A percentile compares a stretch with the other conserved stretches of the same genome.
Conservation (phyloP, 2,113 vertebrate genomes). For the Falco punctatus region DNA sequence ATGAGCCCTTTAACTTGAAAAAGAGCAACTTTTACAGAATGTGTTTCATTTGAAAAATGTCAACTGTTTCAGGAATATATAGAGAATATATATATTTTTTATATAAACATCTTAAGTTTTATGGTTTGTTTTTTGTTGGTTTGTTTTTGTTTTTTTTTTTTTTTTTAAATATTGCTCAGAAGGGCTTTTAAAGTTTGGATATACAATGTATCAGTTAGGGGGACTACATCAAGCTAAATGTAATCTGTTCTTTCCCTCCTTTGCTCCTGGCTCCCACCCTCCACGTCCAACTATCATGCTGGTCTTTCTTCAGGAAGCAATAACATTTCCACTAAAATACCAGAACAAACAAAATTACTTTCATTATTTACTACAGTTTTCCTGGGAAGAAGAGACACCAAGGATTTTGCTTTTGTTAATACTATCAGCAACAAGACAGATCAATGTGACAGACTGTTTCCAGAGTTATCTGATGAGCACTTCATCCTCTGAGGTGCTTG, state of each 20-base stretch:
- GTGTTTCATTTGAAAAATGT: not conserved
- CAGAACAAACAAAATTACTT: not conserved
- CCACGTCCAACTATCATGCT: not conserved
- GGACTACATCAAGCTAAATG: not conserved
- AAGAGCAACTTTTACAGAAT: not conserved
- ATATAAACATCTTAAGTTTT: not conserved
- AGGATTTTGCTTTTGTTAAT: not conserved
- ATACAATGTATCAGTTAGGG: not conserved
- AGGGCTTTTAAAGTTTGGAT: not conserved
- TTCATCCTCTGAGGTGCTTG: not conserved
- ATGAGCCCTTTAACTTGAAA: not conserved
- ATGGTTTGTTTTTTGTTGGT: not conserved
- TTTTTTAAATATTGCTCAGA: not conserved
- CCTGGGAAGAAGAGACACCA: not conserved
- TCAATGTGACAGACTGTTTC: not conserved
- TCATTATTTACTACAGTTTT: slow-evolving; percentile 11
- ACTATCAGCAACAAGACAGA: not conserved
- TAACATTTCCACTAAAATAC: not conserved
- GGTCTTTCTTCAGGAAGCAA: not conserved
- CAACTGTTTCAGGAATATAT: not conserved
- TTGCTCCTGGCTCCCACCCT: not conserved
- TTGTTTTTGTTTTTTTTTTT: not conserved
- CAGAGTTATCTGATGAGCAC: not conserved
- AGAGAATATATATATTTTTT: not conserved
- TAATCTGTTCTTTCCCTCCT: not conserved